Evolutionary conservation across 1,140 invertebrate species (phyloP).

Genomic region (Hyphantria cunea): DNA sequence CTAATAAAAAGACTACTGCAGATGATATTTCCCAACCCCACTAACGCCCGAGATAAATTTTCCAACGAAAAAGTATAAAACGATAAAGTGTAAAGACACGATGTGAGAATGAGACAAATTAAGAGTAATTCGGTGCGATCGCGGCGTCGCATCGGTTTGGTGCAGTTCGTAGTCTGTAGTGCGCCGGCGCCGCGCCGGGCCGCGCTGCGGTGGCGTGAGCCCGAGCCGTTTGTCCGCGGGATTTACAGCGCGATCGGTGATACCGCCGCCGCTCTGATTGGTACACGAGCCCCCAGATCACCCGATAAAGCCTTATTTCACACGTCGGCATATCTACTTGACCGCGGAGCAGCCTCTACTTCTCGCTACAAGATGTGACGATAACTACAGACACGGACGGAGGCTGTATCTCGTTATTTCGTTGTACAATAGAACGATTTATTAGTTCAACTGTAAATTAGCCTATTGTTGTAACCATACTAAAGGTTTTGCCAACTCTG

Average conservation of each 20-base stretch:
- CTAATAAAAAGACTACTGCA: too few species aligned
- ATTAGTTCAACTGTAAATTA: not conserved
- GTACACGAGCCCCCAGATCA: slow-evolving; percentile 1
- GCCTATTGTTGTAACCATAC: not conserved
- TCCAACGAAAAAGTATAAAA: too few species aligned
- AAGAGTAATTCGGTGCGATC: slow-evolving; percentile 4
- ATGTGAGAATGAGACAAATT: slow-evolving; percentile 4
- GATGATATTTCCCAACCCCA: too few species aligned
- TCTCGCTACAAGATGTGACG: not conserved
- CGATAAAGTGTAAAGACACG: not conserved
- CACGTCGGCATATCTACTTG: not conserved
- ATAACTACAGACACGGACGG: not conserved
- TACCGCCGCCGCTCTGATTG: not conserved
- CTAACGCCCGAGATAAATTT: too few species aligned
- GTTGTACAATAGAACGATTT: slow-evolving; percentile 1
- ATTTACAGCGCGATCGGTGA: slow-evolving; percentile 3
- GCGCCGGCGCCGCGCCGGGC: not conserved
- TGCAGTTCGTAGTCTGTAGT: not conserved
- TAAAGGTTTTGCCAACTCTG: not conserved
- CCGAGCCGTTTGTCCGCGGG: not conserved
- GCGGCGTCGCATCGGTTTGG: not conserved
- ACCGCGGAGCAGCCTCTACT: not conserved
- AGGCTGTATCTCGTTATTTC: slow-evolving; percentile 2
- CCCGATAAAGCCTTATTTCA: slow-evolving; percentile 4
- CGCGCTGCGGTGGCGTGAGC: not conserved